phyloP scores from a whole-genome alignment of 1,140 invertebrate species.

The Hyles vespertilio region DNA sequence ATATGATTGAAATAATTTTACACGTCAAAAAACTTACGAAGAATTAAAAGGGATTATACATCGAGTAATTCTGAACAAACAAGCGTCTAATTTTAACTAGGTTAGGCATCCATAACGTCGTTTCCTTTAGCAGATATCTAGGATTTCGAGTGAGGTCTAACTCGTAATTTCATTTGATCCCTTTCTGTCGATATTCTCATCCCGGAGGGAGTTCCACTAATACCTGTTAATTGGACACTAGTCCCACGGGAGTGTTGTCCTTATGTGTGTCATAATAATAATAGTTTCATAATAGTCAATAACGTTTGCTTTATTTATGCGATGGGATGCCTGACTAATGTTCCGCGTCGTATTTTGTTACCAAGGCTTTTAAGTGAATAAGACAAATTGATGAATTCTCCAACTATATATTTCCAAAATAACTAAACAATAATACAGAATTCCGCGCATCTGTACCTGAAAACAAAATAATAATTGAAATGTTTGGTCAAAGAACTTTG shows the following conservation, averaged over 20 bases:
- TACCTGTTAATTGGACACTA: conserved; percentile 37
- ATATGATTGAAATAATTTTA: too few relatives aligned
- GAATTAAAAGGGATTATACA: background rate
- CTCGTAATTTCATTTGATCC: conserved; percentile 35
- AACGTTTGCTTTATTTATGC: conserved; percentile 6
- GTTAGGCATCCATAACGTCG: conserved; percentile 9
- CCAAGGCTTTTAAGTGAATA: background rate
- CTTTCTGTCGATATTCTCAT: conserved; percentile 28
- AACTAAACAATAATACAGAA: too few relatives aligned
- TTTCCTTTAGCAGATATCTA: conserved; percentile 26
- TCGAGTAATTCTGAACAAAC: background rate
- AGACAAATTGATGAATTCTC: too few relatives aligned
- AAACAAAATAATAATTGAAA: too few relatives aligned
- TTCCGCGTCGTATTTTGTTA: too few relatives aligned
- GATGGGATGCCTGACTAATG: too few relatives aligned
- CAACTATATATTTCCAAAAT: too few relatives aligned
- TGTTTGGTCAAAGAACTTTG: too few relatives aligned
- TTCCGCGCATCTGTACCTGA: too few relatives aligned
- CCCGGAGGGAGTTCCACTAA: conserved; percentile 21
- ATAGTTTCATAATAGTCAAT: conserved; percentile 10
- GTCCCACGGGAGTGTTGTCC: conserved; percentile 15
- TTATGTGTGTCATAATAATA: conserved; percentile 16
- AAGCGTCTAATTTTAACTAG: background rate
- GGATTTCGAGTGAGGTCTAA: conserved; percentile 31
- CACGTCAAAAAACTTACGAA: too few relatives aligned